Percentiles rank a stretch among this genome's conserved stretches.
phyloP scores from a whole-genome alignment of 35 echinoderm and acorn worm genomes.

The Apostichopus californicus region DNA sequence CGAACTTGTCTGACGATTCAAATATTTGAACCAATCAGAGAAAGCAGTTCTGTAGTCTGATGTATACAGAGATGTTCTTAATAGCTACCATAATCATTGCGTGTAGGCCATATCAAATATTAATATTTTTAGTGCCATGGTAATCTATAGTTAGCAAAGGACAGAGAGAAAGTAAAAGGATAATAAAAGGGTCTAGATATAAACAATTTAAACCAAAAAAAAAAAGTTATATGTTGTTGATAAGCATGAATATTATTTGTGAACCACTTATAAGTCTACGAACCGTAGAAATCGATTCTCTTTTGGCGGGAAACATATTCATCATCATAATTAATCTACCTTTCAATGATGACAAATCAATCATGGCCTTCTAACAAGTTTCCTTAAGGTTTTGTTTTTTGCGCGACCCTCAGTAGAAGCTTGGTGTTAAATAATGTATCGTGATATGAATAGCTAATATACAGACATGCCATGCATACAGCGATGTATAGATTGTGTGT shows the following conservation, averaged over 20 bases:
- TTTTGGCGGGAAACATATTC: not conserved
- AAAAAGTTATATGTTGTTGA: too few relatives aligned
- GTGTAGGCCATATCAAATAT: too few relatives aligned
- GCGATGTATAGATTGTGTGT: not conserved
- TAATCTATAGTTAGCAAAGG: too few relatives aligned
- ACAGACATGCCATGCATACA: not conserved
- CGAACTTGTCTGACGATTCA: too few relatives aligned
- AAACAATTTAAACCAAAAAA: too few relatives aligned
- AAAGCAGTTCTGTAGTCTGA: not conserved
- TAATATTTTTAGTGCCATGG: too few relatives aligned
- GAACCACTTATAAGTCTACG: too few relatives aligned
- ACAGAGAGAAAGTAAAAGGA: too few relatives aligned
- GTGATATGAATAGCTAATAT: not conserved
- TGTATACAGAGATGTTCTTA: too few relatives aligned
- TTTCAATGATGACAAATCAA: conserved; percentile 20
- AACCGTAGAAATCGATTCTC: not conserved
- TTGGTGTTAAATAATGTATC: not conserved
- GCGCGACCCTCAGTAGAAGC: not conserved
- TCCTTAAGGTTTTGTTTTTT: not conserved
- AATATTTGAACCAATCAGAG: not conserved
- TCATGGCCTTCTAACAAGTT: not conserved
- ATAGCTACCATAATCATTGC: too few relatives aligned
- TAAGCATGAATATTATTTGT: too few relatives aligned
- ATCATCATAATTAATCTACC: conserved; percentile 27
- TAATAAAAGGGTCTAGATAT: too few relatives aligned